Evolutionary conservation across 2,888 invertebrate species (phyloP).

Genomic region (Ashinkailepas kermadecensis): DNA sequence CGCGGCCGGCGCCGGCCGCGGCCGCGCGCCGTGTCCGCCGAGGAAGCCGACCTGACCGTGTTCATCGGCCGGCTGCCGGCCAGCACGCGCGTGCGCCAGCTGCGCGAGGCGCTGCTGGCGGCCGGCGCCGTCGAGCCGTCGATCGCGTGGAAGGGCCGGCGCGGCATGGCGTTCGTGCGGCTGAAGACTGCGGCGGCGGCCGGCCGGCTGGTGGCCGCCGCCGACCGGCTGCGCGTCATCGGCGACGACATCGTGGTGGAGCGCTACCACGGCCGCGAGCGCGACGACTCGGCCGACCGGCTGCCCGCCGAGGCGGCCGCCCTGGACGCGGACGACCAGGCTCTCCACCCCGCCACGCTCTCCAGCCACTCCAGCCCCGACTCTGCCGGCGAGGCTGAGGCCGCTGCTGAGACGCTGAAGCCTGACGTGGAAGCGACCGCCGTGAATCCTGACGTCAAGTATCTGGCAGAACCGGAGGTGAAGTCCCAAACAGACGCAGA

Average conservation of each 20-base stretch:
- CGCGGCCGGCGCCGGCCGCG: neutral
- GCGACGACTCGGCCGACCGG: neutral
- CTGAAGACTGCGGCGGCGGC: neutral
- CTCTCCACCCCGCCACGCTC: too few relatives aligned
- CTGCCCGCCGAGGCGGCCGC: neutral
- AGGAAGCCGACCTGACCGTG: conserved; percentile 5
- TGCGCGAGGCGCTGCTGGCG: conserved; percentile 1
- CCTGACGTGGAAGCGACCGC: neutral
- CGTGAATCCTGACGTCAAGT: too few relatives aligned
- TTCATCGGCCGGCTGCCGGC: conserved; percentile 17
- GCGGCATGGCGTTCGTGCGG: conserved; percentile 18
- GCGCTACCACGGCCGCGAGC: conserved; percentile 2
- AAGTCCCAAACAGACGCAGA: too few relatives aligned
- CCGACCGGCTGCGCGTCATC: neutral
- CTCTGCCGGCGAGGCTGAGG: neutral
- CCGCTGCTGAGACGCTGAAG: neutral
- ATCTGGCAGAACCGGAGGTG: too few relatives aligned
- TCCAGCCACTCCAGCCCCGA: too few relatives aligned
- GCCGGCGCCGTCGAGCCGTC: conserved; percentile 3
- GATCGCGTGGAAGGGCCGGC: conserved; percentile 13
- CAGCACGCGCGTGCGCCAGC: conserved; percentile 11
- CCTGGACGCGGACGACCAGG: too few relatives aligned
- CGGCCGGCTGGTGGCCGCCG: neutral
- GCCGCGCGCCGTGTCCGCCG: neutral
- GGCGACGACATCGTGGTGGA: conserved; percentile 9